Evolutionary conservation across 2,888 invertebrate species (phyloP).

Genomic region (Plemyria rubiginata): DNA sequence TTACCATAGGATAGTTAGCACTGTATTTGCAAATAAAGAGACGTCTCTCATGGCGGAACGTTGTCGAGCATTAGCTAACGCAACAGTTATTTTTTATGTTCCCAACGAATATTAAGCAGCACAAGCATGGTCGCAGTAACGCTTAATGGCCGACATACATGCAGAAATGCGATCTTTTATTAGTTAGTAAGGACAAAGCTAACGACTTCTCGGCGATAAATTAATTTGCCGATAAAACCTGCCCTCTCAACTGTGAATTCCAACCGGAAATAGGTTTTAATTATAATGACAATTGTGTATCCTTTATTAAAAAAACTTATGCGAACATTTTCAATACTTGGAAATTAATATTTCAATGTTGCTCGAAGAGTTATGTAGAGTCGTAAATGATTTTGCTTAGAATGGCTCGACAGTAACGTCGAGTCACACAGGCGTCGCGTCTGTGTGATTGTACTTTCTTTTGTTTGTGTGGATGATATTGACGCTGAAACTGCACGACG

Average conservation of each 20-base stretch:
- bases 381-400: slow-evolving; percentile 29
- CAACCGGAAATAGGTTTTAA: slow-evolving; percentile 49
- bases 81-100: slow-evolving; percentile 58
- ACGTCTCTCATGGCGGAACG: slow-evolving; percentile 41
- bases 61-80: slow-evolving; percentile 45
- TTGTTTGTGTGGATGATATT: slow-evolving; percentile 4
- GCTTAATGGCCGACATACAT: slow-evolving; percentile 59
- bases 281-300: slow-evolving; percentile 52
- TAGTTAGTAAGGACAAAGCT: slow-evolving; percentile 53
- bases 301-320: slow-evolving; percentile 49
- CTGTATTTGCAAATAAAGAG: slow-evolving; percentile 27
- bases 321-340: slow-evolving; percentile 42
- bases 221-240: slow-evolving; percentile 60
- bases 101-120: slow-evolving; percentile 51
- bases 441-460: background rate
- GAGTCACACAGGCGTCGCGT: too few species aligned
- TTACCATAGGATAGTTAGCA: slow-evolving; percentile 24
- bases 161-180: slow-evolving; percentile 50
- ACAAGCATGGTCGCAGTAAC: slow-evolving; percentile 50
- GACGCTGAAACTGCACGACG: slow-evolving; percentile 19
- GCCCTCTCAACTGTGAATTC: slow-evolving; percentile 43
- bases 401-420: slow-evolving; percentile 20
- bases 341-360: slow-evolving; percentile 25
- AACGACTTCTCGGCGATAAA: slow-evolving; percentile 59
- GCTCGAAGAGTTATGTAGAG: slow-evolving; percentile 24